phyloP scores from a whole-genome alignment of 2,797 vertebrate species.

The Fistularia commersonii region DNA sequence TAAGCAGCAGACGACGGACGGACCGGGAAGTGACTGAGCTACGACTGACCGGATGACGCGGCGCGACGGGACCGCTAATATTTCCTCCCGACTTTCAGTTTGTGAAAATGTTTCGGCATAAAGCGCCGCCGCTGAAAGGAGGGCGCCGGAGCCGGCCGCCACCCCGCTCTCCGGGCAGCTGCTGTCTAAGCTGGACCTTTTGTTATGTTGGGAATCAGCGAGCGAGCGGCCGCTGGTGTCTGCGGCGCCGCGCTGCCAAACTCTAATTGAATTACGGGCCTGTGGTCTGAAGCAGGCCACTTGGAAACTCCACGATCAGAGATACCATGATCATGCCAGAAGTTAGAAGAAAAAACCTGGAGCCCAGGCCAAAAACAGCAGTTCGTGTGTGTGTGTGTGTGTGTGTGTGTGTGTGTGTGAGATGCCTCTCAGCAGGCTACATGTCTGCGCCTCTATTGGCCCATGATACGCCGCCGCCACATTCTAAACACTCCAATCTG shows the following conservation, averaged over 20 bases:
- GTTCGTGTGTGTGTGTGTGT: not conserved
- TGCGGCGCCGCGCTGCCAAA: slow-evolving; percentile 29
- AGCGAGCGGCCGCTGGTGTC: slow-evolving; percentile 32
- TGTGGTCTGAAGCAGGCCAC: slow-evolving; percentile 42
- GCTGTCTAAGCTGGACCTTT: slow-evolving; percentile 39
- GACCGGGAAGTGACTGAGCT: no score
- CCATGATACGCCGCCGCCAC: not conserved
- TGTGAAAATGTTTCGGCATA: slow-evolving; percentile 4
- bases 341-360: no score
- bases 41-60: no score
- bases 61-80: no score
- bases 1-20: no score
- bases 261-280: slow-evolving; percentile 43
- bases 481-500: no score
- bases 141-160: slow-evolving; percentile 1
- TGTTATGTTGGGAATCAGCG: slow-evolving; percentile 36
- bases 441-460: not conserved
- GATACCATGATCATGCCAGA: slow-evolving; percentile 27
- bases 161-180: slow-evolving; percentile 17
- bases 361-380: slow-evolving; percentile 37
- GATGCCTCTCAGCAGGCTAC: no score
- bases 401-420: slow-evolving; percentile 6
- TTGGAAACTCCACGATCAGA: slow-evolving; percentile 47
- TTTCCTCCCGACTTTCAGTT: no score
- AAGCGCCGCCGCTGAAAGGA: slow-evolving; percentile 9